Base-by-base conservation (phyloP, 2,888 invertebrate species). In the Pristionchus mayeri region DNA sequence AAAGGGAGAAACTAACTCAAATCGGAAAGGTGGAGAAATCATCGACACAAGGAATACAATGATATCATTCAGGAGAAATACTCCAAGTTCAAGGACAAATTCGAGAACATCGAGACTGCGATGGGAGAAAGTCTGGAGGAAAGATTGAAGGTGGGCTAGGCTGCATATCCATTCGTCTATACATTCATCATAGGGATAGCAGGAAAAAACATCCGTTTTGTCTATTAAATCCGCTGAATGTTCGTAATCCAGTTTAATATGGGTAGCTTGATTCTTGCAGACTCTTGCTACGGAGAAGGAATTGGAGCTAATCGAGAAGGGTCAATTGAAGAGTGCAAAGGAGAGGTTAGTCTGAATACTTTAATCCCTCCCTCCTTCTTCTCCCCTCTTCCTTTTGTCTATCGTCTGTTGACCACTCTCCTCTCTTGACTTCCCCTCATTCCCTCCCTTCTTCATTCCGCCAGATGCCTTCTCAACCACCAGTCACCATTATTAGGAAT, bases 31-130 rank as follows among this genome's bases (percentile, higher is more conserved):
- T 89, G 16, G n/a, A n/a, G n/a, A n/a, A n/a, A n/a, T n/a, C n/a
- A n/a, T n/a, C n/a, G 30, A 67, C n/a, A 21, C 3, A 40, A 30
- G 18, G 24, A 75, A 48, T 44, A 34, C 3, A 37, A 37, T 21
- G 34, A 18, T 52, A n/a, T 34, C 34, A 81, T 90, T 84, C 84
- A 90, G 88, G 90, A 91, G 60, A 91, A 91, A 78, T 90, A 90
- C 84, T 89, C 89, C 54, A 88, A 90, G 84, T 92, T 92, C 89
- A 92, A 92, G 85, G 88, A 90, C 52, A 90, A 89, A 57, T 92
- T 92, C 84, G 92, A 92, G 87, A 90, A 91, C 57, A 87, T 91
- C 54, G 90, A 90, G 63, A 85, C 88, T 18, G 89, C 89, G 18
- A 83, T 90, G 85, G 88, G 87, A n/a, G 89, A 90, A 80, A 89